Percentiles rank a stretch among this genome's conserved stretches.
Evolutionary conservation across 2,888 invertebrate genomes (phyloP).

Genomic region (Nemapogon koenigi): DNA sequence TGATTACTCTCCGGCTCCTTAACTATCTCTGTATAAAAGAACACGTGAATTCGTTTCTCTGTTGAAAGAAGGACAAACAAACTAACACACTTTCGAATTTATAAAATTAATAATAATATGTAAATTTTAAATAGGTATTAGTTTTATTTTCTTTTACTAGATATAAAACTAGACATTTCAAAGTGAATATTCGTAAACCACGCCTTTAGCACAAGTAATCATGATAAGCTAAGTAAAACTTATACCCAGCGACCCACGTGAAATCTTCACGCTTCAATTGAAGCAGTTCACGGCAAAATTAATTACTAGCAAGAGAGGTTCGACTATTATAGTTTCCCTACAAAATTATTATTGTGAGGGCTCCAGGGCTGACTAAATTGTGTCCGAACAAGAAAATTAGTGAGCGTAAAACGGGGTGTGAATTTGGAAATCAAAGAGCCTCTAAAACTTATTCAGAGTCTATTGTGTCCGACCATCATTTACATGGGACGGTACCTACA

Average conservation of each 20-base stretch:
- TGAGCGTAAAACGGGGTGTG: conserved; percentile 63
- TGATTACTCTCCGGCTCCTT: too few species aligned
- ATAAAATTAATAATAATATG: too few species aligned
- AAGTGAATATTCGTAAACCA: too few species aligned
- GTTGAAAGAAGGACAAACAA: too few species aligned
- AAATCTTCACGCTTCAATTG: conserved; percentile 62
- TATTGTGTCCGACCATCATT: conserved; percentile 53
- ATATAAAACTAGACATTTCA: too few species aligned
- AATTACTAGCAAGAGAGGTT: conserved; percentile 61
- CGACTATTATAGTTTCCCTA: conserved; percentile 61
- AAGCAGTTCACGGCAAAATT: conserved; percentile 59
- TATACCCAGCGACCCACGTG: conserved; percentile 40
- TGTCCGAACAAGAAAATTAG: conserved; percentile 66
- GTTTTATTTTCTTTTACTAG: too few species aligned
- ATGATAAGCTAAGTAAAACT: too few species aligned
- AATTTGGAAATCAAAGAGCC: conserved; percentile 60
- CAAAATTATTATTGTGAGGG: conserved; percentile 61
- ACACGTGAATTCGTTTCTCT: too few species aligned
- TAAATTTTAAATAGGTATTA: too few species aligned
- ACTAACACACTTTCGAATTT: too few species aligned
- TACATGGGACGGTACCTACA: conserved; percentile 52
- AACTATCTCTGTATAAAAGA: too few species aligned
- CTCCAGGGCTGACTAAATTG: conserved; percentile 45
- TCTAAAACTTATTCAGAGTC: conserved; percentile 42
- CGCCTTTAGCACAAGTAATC: too few species aligned